These are phyloP conservation scores for Drosophila kambysellisi DNA, from an alignment of 2,888 invertebrate genomes.

Conservation along the genomic window DNA sequence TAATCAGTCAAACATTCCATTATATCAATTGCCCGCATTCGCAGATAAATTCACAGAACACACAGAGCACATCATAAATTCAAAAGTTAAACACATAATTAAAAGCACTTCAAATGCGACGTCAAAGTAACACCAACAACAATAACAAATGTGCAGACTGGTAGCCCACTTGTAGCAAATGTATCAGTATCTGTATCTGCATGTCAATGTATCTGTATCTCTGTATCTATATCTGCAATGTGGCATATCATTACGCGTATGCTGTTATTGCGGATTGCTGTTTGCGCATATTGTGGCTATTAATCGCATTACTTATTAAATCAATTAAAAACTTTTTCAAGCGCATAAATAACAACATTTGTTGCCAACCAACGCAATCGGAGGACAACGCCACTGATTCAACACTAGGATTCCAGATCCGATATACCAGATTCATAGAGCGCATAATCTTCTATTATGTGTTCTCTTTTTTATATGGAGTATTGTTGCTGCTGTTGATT, in stretches of 20 bases:
- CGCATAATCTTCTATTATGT: slow-evolving; percentile 73
- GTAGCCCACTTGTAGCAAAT: slow-evolving; percentile 7
- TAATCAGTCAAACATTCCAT: slow-evolving; percentile 63
- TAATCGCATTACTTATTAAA: slow-evolving; percentile 80
- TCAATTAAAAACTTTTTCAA: slow-evolving; percentile 79
- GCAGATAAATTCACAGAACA: slow-evolving; percentile 14
- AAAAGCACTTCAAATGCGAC: slow-evolving; percentile 72
- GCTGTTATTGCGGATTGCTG: slow-evolving; percentile 6
- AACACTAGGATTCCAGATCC: neutral
- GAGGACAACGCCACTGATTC: slow-evolving; percentile 2
- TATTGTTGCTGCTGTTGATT: slow-evolving; percentile 55
- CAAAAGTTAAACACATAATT: slow-evolving; percentile 76
- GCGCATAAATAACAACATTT: slow-evolving; percentile 79
- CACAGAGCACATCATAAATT: slow-evolving; percentile 53
- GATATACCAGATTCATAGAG: slow-evolving; percentile 17
- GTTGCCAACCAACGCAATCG: slow-evolving; percentile 31
- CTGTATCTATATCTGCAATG: slow-evolving; percentile 7
- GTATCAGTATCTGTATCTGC: slow-evolving; percentile 13
- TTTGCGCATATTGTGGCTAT: slow-evolving; percentile 60
- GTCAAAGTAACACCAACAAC: slow-evolving; percentile 37
- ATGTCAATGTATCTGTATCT: slow-evolving; percentile 24
- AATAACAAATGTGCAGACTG: slow-evolving; percentile 9
- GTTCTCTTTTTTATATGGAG: slow-evolving; percentile 17
- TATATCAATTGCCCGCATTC: slow-evolving; percentile 50
- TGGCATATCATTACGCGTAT: slow-evolving; percentile 13